Conservation (phyloP, 2,888 invertebrate species). For the Drosophila neutralis region DNA sequence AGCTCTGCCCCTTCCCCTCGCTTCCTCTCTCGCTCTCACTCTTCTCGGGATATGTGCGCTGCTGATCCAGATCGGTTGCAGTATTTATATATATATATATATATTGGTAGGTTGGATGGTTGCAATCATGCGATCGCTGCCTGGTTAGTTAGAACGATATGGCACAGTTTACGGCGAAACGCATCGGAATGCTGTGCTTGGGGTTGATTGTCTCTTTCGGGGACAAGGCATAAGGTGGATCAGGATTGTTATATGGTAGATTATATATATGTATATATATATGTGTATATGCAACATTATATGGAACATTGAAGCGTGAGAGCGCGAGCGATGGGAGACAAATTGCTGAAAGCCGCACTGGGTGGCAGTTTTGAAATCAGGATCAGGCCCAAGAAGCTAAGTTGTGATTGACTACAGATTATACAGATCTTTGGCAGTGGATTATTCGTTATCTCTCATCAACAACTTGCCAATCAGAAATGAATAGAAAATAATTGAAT, state of each 20-base stretch:
- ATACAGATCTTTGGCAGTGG: not conserved
- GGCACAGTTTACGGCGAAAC: conserved; percentile 66
- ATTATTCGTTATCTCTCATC: not conserved
- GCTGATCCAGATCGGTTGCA: conserved; percentile 75
- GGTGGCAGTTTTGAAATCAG: conserved; percentile 25
- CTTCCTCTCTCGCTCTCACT: not conserved
- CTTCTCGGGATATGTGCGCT: conserved; percentile 33
- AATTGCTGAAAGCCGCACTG: conserved; percentile 20
- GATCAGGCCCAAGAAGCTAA: not conserved
- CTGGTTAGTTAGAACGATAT: conserved; percentile 30
- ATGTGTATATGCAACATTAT: conserved; percentile 9
- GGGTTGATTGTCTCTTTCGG: conserved; percentile 34
- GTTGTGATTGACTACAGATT: not conserved
- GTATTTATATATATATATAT: conserved; percentile 16
- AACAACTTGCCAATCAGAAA: not conserved
- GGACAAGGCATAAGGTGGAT: conserved; percentile 16
- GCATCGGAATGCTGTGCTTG: conserved; percentile 58
- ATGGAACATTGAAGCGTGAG: conserved; percentile 37
- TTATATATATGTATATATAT: not conserved
- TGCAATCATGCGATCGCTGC: conserved; percentile 26
- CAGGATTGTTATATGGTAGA: conserved; percentile 33
- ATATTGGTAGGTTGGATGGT: conserved; percentile 31
- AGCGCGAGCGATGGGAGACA: conserved; percentile 18
- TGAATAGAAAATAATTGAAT: not conserved
- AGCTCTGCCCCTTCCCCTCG: not conserved